Evolutionary conservation across 2,888 invertebrate species (phyloP), one percentile per base, ranked within the genome.

Genomic region (Volucella inanis): DNA sequence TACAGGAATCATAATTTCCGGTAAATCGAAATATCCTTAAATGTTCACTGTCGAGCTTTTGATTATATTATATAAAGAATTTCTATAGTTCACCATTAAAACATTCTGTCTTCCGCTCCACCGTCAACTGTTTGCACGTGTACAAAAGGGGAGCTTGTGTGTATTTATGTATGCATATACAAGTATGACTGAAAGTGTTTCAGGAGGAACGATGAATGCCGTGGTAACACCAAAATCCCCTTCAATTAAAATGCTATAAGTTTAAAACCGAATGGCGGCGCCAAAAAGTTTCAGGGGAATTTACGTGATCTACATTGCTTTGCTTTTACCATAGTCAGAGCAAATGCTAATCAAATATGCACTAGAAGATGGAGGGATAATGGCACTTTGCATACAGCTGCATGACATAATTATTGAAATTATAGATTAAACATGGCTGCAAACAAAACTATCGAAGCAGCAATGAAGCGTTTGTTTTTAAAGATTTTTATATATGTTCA

Each of bases 201-300:
- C 57, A 62, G 68, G 12, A 41, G 38, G 18, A 68, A 39, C 54
- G 31, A 38, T 55, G 22, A 54, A 47, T 70, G 70, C 77, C 77
- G 41, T 77, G 70, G 77, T 38, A 70, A 77, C 77, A 31, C 22
- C 43, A 50, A 64, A 70, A 78, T 50, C 62, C 64, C 55, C 70
- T 55, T 78, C 70, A 71, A 78, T 78, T 78, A 57, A 78, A 78
- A 70, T 62, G 55, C 70, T 55, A 70, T 70, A 78, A 57, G 64
- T 78, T 64, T 15, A 39, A 64, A 70, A 70, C 49, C 55, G 14
- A 64, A 45, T 43, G 70, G 15, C 49, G 70, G 62, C 77, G 55
- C 70, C 47, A 61, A 31, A 18, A 45, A 39, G 15, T 41, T 64
- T 49, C 31, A 41, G 55, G 39, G 14, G 68, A 41, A 62, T 55